These are phyloP conservation scores for Planococcus citri DNA, from an alignment of 1,140 invertebrate species.

Conservation along the genomic window DNA sequence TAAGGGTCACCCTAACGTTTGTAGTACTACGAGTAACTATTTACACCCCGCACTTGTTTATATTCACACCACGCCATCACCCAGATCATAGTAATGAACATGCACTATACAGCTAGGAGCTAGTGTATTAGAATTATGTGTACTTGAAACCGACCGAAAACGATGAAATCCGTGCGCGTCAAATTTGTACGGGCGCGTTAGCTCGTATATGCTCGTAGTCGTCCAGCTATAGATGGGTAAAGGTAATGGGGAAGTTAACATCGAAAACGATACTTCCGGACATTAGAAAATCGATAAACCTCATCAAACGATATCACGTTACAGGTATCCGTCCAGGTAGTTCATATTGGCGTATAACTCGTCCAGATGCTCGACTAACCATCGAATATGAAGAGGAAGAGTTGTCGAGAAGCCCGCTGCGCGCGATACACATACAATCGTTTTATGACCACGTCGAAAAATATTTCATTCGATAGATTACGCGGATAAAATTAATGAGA, in stretches of 20 bases:
- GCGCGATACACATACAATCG: neutral
- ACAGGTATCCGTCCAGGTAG: neutral
- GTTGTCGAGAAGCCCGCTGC: neutral
- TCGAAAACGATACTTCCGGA: constrained; percentile 3
- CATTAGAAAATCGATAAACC: neutral
- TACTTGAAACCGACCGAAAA: no score
- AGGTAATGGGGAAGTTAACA: no score
- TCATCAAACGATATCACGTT: neutral
- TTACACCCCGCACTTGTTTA: no score
- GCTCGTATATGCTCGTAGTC: neutral
- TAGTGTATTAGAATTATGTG: no score
- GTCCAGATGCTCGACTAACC: neutral
- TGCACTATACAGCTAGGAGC: no score
- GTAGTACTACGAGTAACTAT: no score
- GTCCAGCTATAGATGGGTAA: neutral
- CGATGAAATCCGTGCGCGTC: neutral
- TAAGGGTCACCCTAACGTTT: no score
- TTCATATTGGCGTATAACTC: neutral
- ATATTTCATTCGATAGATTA: neutral
- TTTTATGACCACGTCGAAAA: neutral
- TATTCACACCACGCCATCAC: no score
- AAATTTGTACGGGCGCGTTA: neutral
- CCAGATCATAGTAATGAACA: no score
- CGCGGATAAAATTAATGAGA: neutral
- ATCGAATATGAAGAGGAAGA: neutral